Conservation (phyloP, 2,888 invertebrate genomes). For the Agrypnus murinus region DNA sequence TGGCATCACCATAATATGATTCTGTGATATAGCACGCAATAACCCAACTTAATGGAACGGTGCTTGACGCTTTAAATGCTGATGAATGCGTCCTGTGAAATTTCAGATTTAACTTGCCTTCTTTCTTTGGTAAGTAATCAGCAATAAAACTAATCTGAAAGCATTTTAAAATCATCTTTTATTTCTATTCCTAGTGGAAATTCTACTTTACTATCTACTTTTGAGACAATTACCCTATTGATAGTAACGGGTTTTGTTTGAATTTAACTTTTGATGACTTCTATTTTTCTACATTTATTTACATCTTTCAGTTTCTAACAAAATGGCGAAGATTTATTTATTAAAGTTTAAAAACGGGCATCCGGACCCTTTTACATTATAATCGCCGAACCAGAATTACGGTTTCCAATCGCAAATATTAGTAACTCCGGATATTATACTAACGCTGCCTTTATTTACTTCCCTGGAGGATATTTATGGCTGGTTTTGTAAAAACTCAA, state of each 20-base stretch:
- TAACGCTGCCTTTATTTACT: constrained; percentile 11
- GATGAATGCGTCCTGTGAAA: constrained; percentile 27
- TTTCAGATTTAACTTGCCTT: constrained; percentile 21
- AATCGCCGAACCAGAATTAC: constrained; percentile 2
- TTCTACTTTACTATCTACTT: too few relatives aligned
- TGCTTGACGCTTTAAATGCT: constrained; percentile 33
- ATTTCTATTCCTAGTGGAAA: too few relatives aligned
- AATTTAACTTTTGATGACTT: too few relatives aligned
- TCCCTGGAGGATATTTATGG: constrained; percentile 11
- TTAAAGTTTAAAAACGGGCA: constrained; percentile 11
- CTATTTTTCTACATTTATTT: neutral
- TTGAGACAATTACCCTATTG: too few relatives aligned
- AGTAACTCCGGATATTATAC: constrained; percentile 18
- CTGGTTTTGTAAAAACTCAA: constrained; percentile 9
- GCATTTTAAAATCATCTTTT: neutral
- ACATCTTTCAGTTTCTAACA: neutral
- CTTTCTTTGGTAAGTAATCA: constrained; percentile 22
- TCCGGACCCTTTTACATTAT: constrained; percentile 7
- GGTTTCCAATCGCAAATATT: constrained; percentile 20
- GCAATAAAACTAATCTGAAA: neutral
- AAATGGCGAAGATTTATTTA: neutral
- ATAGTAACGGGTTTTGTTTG: too few relatives aligned
- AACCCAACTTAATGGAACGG: constrained; percentile 31
- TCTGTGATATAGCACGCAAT: constrained; percentile 31
- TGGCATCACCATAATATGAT: constrained; percentile 60